Evolutionary conservation across 2,113 vertebrate species (phyloP), one percentile per base, ranked within the genome.

Genomic region (Toxostoma redivivum): DNA sequence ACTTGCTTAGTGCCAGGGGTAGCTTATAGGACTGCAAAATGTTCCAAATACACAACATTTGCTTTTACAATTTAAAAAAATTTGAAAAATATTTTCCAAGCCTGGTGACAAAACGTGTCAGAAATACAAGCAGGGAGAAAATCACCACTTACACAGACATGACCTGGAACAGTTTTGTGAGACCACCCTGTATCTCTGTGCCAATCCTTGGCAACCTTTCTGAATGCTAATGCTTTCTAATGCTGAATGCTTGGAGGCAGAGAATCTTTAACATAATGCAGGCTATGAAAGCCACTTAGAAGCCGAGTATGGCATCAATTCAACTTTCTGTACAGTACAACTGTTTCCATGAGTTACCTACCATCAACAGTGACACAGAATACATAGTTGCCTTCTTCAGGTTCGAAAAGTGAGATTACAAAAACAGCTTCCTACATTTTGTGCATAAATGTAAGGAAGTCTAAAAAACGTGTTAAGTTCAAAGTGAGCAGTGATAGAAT

Each of bases 361-460:
- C 24, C 7, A 61, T 4, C 33, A 79, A 61, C 30, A 54, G 7
- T 14, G 8, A 72, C 12, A 62, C 2, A n/a, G 12, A 91, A 20
- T 33, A 86, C 62, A 40, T 4, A 28, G 21, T 10, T 58, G 27
- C 22, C 22, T 53, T 66, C 38, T 28, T 66, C 14, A 23, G 2
- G 12, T 51, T 27, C 42, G 69, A 60, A 11, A 73, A 62, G 33
- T 9, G 37, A 9, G 17, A 64, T 8, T 38, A 56, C 4, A 87
- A 9, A 30, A 89, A 56, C 3, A 16, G 42, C 12, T 51, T 40
- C 10, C n/a, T 14, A 50, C 7, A 54, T 47, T 70, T 81, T 61
- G 27, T 2, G 1, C 14, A 42, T 4, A 48, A 67, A 51, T 0
- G 0, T 15, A 37, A 62, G 3, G 5, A 65, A 81, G 27, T 30